Evolutionary conservation across 2,888 invertebrate genomes (phyloP).

Genomic region (Troilus luridus): DNA sequence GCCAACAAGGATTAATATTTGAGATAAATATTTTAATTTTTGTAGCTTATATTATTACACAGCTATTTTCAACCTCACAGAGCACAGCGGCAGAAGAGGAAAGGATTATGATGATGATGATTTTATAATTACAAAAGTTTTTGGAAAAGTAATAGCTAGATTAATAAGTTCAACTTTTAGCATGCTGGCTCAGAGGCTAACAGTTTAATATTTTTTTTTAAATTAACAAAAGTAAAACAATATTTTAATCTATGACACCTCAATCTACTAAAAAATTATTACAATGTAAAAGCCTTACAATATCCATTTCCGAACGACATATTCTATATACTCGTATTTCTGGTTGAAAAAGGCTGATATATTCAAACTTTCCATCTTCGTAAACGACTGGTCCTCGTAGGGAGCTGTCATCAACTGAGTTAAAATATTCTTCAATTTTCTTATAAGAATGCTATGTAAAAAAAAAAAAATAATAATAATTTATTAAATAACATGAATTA

Average conservation of each 20-base stretch:
- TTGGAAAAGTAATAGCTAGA: too few relatives aligned
- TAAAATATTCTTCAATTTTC: conserved; percentile 63
- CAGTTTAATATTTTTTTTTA: too few relatives aligned
- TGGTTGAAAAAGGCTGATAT: conserved; percentile 60
- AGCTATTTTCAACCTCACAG: too few relatives aligned
- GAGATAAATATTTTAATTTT: too few relatives aligned
- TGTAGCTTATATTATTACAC: too few relatives aligned
- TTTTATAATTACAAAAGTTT: too few relatives aligned
- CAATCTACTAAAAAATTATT: neutral
- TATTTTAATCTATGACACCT: neutral
- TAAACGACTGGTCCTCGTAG: conserved; percentile 54
- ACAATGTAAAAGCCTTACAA: conserved; percentile 54
- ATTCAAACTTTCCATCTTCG: conserved; percentile 62
- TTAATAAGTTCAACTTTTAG: too few relatives aligned
- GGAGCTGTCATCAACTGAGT: conserved; percentile 57
- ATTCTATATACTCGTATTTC: conserved; percentile 62
- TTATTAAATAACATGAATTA: neutral
- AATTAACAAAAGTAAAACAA: too few relatives aligned
- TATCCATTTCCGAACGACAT: conserved; percentile 55
- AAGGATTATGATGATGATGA: too few relatives aligned
- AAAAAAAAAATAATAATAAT: neutral
- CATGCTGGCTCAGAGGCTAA: too few relatives aligned
- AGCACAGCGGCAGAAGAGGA: too few relatives aligned
- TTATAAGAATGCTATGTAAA: conserved; percentile 62
- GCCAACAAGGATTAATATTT: too few relatives aligned